Conservation (phyloP, 2,113 vertebrate genomes). For the Perca flavescens region DNA sequence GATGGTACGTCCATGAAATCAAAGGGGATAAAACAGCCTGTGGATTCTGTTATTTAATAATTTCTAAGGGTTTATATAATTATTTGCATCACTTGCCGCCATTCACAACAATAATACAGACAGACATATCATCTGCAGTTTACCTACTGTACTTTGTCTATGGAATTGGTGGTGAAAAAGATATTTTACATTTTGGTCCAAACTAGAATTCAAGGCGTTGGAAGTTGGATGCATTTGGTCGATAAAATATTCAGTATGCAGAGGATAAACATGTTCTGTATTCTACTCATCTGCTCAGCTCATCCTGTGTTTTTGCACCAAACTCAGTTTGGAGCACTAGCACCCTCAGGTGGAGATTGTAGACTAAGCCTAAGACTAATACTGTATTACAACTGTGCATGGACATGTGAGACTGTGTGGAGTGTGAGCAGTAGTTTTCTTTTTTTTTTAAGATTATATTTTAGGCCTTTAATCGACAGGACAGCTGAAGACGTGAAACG, state of each 20-base stretch:
- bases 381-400: background rate
- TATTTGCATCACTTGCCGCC: background rate
- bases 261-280: slow-evolving; percentile 5
- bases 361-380: too few relatives aligned
- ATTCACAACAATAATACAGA: too few relatives aligned
- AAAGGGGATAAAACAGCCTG: background rate
- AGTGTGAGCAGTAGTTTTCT: background rate
- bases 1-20: slow-evolving; percentile 24
- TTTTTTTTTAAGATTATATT: too few relatives aligned
- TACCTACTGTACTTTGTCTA: background rate
- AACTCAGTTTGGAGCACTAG: slow-evolving; percentile 46
- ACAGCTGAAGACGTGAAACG: too few relatives aligned
- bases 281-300: slow-evolving; percentile 34
- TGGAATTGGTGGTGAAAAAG: background rate
- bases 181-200: background rate
- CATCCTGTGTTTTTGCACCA: slow-evolving; percentile 11
- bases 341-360: slow-evolving; percentile 68
- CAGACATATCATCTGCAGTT: background rate
- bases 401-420: background rate
- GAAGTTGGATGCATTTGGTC: background rate
- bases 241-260: background rate
- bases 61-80: background rate
- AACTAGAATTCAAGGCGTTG: background rate
- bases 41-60: background rate
- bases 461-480: too few relatives aligned